Conservation (phyloP, 2,888 invertebrate species). For the Asteroscopus sphinx region DNA sequence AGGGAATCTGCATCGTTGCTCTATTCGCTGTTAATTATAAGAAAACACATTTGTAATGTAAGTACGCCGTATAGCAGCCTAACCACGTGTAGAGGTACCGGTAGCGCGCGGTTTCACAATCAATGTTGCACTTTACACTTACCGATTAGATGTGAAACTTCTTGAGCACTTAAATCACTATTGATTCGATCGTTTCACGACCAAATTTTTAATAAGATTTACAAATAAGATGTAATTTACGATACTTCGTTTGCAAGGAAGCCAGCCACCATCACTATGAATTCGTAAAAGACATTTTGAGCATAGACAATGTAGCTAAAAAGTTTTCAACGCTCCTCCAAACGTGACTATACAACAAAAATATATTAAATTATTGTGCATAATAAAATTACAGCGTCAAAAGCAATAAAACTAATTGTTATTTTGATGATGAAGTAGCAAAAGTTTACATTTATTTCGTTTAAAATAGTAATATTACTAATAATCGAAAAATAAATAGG, state of each 20-base stretch:
- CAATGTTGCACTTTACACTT: constrained; percentile 82
- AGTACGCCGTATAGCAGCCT: constrained; percentile 77
- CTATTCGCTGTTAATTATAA: constrained; percentile 63
- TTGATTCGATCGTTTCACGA: constrained; percentile 77
- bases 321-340: constrained; percentile 68
- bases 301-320: constrained; percentile 84
- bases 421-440: neutral
- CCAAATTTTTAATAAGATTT: constrained; percentile 76
- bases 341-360: constrained; percentile 62
- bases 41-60: constrained; percentile 74
- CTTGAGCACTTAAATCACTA: constrained; percentile 88
- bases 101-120: constrained; percentile 82
- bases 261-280: constrained; percentile 90
- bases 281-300: constrained; percentile 88
- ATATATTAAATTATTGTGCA: neutral
- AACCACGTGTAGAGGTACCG: constrained; percentile 88
- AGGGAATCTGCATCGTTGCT: constrained; percentile 59
- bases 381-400: neutral
- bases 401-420: neutral
- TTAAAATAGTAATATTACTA: neutral
- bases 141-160: constrained; percentile 86
- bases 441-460: neutral
- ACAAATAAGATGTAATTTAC: constrained; percentile 84
- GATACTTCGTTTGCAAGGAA: constrained; percentile 88
- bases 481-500: neutral